These are phyloP conservation scores for Trogon melanurus DNA, from an alignment of 2,113 vertebrate species.

Conservation along the genomic window DNA sequence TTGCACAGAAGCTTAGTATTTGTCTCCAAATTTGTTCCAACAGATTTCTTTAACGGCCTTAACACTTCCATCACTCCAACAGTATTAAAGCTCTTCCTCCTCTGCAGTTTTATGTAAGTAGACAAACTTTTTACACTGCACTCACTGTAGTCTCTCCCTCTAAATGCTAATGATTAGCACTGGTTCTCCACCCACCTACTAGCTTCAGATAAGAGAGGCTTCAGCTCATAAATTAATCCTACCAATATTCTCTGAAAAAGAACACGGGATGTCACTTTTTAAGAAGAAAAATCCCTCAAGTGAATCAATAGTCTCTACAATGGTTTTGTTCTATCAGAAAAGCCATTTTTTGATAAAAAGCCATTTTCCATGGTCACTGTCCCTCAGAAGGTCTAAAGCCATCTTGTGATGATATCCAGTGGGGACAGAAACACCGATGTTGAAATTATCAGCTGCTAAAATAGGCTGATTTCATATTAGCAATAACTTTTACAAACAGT, in stretches of 20 bases:
- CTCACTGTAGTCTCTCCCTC: background rate
- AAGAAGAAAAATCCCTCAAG: background rate
- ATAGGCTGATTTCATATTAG: background rate
- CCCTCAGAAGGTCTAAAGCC: background rate
- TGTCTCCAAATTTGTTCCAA: background rate
- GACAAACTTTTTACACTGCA: background rate
- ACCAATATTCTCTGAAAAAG: background rate
- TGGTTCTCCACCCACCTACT: background rate
- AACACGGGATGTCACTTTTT: background rate
- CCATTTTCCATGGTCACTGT: background rate
- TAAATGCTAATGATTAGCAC: background rate
- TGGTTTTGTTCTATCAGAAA: background rate
- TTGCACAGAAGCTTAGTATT: background rate
- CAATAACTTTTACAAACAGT: background rate
- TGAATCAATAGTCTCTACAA: background rate
- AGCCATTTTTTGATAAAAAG: background rate
- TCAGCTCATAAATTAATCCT: background rate
- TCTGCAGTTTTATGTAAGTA: background rate
- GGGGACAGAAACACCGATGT: background rate
- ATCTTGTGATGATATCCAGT: background rate
- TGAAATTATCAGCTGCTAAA: background rate
- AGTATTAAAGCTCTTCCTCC: background rate
- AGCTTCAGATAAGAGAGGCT: accelerated
- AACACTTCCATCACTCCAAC: background rate
- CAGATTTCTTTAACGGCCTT: background rate